These are phyloP conservation scores for Elgaria multicarinata DNA, from an alignment of 2,113 vertebrate genomes.

Conservation along the genomic window DNA sequence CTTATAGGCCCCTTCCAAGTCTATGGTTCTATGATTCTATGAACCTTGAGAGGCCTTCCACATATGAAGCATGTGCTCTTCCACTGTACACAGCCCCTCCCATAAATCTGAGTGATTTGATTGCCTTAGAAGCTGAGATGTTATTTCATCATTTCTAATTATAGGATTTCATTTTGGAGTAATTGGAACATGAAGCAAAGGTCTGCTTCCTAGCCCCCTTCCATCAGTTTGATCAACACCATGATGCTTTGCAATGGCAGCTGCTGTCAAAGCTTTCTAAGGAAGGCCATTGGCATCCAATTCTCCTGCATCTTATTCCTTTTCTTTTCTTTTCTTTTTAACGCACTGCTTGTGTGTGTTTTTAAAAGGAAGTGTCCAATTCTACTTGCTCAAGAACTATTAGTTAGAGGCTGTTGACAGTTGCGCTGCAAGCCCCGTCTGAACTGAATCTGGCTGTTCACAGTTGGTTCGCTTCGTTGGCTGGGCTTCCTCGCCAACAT, in stretches of 20 bases:
- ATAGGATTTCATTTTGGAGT: background rate
- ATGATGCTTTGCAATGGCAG: constrained; percentile 55
- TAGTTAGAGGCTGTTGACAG: constrained; percentile 68
- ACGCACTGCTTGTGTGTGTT: constrained; percentile 50
- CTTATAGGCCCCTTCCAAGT: too few relatives aligned
- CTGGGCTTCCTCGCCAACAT: constrained; percentile 48
- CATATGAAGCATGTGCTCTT: background rate
- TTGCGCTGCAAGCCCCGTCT: constrained; percentile 59
- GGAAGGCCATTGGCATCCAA: constrained; percentile 61
- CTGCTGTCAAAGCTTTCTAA: constrained; percentile 69
- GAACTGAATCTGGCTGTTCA: constrained; percentile 62
- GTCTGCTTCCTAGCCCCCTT: background rate
- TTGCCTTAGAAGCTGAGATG: background rate
- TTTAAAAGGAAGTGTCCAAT: constrained; percentile 61
- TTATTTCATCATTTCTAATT: background rate
- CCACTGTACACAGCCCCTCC: background rate
- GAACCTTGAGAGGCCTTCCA: background rate
- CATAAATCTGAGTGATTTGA: background rate
- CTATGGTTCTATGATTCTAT: too few relatives aligned
- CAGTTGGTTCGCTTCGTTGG: constrained; percentile 55
- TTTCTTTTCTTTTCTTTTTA: constrained; percentile 68
- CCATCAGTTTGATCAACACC: constrained; percentile 31
- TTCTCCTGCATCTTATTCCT: constrained; percentile 47
- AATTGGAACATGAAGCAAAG: background rate
- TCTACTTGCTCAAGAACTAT: constrained; percentile 64